These are phyloP conservation scores for Datnioides undecimradiatus DNA, from an alignment of 2,113 vertebrate species.

Conservation along the genomic window DNA sequence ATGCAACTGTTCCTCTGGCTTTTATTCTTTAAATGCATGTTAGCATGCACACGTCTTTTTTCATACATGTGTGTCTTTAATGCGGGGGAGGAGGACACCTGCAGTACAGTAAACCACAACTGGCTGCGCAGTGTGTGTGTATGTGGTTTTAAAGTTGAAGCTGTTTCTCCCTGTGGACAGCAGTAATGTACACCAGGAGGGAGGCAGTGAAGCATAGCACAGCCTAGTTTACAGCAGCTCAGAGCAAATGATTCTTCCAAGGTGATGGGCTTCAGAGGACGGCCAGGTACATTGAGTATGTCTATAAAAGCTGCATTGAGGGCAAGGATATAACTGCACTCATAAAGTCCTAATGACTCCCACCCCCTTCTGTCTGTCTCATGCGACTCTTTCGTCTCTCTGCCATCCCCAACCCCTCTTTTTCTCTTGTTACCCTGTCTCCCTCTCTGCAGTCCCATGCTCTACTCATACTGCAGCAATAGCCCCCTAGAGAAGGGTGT, in stretches of 20 bases:
- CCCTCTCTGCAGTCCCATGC: slow-evolving; percentile 46
- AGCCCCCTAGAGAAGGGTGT: slow-evolving; percentile 22
- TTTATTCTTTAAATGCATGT: background rate
- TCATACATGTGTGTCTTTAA: background rate
- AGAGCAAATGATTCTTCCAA: slow-evolving; percentile 61
- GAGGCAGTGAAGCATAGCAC: slow-evolving; percentile 53
- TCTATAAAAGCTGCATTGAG: slow-evolving; percentile 72
- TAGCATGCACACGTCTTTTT: background rate
- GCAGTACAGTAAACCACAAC: background rate
- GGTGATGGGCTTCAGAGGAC: slow-evolving; percentile 67
- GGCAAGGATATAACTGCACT: slow-evolving; percentile 55
- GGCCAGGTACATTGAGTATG: slow-evolving; percentile 29
- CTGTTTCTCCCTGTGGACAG: slow-evolving; percentile 24
- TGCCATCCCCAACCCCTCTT: slow-evolving; percentile 4
- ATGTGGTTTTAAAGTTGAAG: slow-evolving; percentile 35
- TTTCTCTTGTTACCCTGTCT: slow-evolving; percentile 31
- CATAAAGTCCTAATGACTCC: slow-evolving; percentile 70
- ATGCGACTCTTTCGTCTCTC: slow-evolving; percentile 8
- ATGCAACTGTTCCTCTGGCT: background rate
- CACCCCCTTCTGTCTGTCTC: background rate
- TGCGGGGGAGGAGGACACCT: slow-evolving; percentile 3
- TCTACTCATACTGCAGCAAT: slow-evolving; percentile 61
- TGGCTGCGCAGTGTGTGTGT: slow-evolving; percentile 8
- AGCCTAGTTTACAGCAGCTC: slow-evolving; percentile 69
- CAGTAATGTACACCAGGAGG: slow-evolving; percentile 41